Evolutionary conservation across 2,113 vertebrate genomes (phyloP).

Genomic region (Pseudorhombus dupliciocellatus): DNA sequence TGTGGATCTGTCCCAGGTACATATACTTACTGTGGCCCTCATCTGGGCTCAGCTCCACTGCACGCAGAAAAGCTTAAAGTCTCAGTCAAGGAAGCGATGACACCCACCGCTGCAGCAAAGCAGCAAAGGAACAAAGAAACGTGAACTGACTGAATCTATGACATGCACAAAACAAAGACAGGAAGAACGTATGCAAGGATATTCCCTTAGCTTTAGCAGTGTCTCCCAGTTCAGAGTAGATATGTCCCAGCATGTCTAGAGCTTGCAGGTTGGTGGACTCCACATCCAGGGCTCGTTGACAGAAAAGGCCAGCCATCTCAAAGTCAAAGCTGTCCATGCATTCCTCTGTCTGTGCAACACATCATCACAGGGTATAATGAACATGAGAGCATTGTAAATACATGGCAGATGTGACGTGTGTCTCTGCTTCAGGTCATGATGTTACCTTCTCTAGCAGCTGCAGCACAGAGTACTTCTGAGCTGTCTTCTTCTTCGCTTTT

Average conservation of each 20-base stretch:
- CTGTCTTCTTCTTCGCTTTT: constrained; percentile 83
- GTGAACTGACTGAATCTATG: not conserved
- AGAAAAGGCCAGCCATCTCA: constrained; percentile 83
- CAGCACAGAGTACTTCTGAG: constrained; percentile 80
- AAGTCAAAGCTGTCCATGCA: constrained; percentile 85
- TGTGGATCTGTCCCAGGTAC: constrained; percentile 85
- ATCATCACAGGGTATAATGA: constrained; percentile 2
- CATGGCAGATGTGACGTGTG: not conserved
- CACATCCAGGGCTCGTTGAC: constrained; percentile 83
- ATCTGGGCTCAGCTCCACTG: constrained; percentile 82
- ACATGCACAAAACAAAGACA: not conserved
- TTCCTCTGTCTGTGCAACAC: constrained; percentile 78
- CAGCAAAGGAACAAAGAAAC: not conserved
- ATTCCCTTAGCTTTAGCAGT: constrained; percentile 81
- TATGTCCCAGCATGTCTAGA: constrained; percentile 84
- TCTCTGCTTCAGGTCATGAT: not conserved
- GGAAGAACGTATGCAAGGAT: constrained; percentile 73
- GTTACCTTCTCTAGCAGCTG: constrained; percentile 84
- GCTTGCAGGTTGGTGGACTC: constrained; percentile 80
- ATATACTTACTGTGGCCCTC: constrained; percentile 85
- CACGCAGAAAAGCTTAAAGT: constrained; percentile 75
- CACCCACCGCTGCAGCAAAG: not conserved
- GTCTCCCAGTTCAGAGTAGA: constrained; percentile 83
- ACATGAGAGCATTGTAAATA: not conserved
- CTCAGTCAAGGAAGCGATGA: constrained; percentile 73